Conservation (phyloP, 2,888 invertebrate genomes). For the Zaprionus lineosus region DNA sequence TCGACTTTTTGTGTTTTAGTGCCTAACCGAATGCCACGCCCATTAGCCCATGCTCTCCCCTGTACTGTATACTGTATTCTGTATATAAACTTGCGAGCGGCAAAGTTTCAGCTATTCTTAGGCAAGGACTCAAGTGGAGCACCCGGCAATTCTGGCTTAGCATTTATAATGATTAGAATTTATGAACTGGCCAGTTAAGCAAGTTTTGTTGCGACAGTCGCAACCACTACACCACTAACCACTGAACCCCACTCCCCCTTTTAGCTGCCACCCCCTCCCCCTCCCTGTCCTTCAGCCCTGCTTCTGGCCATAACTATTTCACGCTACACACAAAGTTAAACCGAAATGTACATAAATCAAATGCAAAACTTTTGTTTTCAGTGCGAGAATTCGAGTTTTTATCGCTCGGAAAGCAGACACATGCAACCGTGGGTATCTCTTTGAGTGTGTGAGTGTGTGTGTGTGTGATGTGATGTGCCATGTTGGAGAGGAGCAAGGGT, state of each 20-base stretch:
- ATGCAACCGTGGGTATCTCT: slow-evolving; percentile 20
- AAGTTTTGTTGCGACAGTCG: slow-evolving; percentile 29
- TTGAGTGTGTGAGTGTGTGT: not conserved
- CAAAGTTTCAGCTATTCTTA: slow-evolving; percentile 7
- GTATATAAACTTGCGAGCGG: slow-evolving; percentile 29
- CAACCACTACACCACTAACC: too few species aligned
- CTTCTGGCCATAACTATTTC: slow-evolving; percentile 58
- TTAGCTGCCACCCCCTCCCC: not conserved
- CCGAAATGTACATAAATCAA: slow-evolving; percentile 74
- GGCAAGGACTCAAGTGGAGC: not conserved
- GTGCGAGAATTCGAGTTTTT: slow-evolving; percentile 59
- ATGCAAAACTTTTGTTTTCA: slow-evolving; percentile 69
- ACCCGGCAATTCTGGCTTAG: slow-evolving; percentile 22
- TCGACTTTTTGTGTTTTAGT: slow-evolving; percentile 7
- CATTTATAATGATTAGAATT: slow-evolving; percentile 74
- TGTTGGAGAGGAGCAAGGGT: too few species aligned
- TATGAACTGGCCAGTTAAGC: slow-evolving; percentile 51
- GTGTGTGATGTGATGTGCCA: too few species aligned
- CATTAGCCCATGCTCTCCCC: too few species aligned
- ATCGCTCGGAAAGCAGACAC: slow-evolving; percentile 58
- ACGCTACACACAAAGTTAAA: slow-evolving; percentile 69
- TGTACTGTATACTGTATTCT: too few species aligned
- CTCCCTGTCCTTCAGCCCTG: not conserved
- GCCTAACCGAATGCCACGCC: slow-evolving; percentile 2
- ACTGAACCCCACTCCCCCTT: too few species aligned